These are phyloP conservation scores for Sebastes flavidus DNA, from an alignment of 2,797 vertebrate genomes.

Conservation along the genomic window DNA sequence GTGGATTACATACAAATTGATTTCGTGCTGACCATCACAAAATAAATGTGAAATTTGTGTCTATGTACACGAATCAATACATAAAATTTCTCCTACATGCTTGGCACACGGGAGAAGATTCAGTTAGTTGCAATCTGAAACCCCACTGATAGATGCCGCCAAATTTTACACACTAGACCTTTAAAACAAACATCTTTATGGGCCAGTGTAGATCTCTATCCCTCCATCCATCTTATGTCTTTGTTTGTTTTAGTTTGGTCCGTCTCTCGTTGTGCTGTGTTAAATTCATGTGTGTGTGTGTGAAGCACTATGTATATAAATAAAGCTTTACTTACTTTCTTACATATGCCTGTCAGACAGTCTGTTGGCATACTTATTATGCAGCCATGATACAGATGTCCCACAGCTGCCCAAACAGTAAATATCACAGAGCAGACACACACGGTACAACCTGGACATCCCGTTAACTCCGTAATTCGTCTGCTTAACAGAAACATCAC, in stretches of 20 bases:
- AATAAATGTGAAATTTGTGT: too few species aligned
- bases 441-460: background rate
- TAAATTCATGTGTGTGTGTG: background rate
- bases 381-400: slow-evolving; percentile 30
- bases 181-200: too few species aligned
- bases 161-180: too few species aligned
- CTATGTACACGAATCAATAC: too few species aligned
- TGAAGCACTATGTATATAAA: background rate
- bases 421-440: slow-evolving; percentile 13
- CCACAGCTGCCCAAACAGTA: slow-evolving; percentile 15
- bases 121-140: too few species aligned
- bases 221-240: background rate
- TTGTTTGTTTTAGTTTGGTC: background rate
- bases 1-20: too few species aligned
- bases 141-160: too few species aligned
- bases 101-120: too few species aligned
- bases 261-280: too few species aligned
- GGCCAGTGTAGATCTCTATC: background rate
- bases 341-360: background rate
- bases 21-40: too few species aligned
- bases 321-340: background rate
- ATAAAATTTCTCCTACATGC: accelerated
- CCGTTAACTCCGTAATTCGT: slow-evolving; percentile 11
- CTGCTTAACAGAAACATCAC: slow-evolving; percentile 3
- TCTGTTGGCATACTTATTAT: slow-evolving; percentile 2